A percentile compares a stretch with the other conserved stretches of the same genome.
Evolutionary conservation across 2,113 vertebrate genomes (phyloP).

Genomic region (Eulemur macaco): DNA sequence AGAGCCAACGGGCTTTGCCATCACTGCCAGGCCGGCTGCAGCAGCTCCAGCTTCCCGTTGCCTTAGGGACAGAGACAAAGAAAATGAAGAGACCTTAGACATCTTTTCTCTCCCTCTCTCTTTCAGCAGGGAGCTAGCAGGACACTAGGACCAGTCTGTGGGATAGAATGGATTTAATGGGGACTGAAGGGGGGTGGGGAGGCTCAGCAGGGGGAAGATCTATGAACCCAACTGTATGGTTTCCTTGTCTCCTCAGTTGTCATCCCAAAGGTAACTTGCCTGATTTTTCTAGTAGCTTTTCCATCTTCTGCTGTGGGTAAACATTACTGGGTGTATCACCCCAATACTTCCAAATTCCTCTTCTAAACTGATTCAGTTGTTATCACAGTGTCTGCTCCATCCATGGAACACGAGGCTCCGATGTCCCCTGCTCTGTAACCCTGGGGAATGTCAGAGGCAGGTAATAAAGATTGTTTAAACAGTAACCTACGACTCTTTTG

Average conservation of each 20-base stretch:
- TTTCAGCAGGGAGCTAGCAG: slow-evolving; percentile 43
- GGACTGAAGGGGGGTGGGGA: background rate
- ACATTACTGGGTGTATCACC: background rate
- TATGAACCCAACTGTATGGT: background rate
- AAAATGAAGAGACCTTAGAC: slow-evolving; percentile 44
- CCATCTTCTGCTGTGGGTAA: background rate
- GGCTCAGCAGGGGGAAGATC: background rate
- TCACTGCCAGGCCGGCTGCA: slow-evolving; percentile 12
- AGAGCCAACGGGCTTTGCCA: background rate
- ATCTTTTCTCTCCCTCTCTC: slow-evolving; percentile 28
- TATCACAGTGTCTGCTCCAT: slow-evolving; percentile 2
- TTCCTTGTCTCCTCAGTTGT: slow-evolving; percentile 48
- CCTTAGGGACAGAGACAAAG: slow-evolving; percentile 68
- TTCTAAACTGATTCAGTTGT: background rate
- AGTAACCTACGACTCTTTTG: slow-evolving; percentile 55
- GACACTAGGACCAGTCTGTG: slow-evolving; percentile 17
- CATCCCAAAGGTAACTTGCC: slow-evolving; percentile 46
- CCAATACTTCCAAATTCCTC: background rate
- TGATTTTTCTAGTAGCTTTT: slow-evolving; percentile 14
- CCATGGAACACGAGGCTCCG: background rate
- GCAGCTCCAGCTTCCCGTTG: slow-evolving; percentile 56
- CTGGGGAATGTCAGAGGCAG: slow-evolving; percentile 52
- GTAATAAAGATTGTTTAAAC: slow-evolving; percentile 72
- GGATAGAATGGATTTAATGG: slow-evolving; percentile 20
- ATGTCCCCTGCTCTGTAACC: slow-evolving; percentile 37